These are phyloP conservation scores for Paracyprichromis sp. DNA, from an alignment of 2,113 vertebrate genomes.

Conservation along the genomic window DNA sequence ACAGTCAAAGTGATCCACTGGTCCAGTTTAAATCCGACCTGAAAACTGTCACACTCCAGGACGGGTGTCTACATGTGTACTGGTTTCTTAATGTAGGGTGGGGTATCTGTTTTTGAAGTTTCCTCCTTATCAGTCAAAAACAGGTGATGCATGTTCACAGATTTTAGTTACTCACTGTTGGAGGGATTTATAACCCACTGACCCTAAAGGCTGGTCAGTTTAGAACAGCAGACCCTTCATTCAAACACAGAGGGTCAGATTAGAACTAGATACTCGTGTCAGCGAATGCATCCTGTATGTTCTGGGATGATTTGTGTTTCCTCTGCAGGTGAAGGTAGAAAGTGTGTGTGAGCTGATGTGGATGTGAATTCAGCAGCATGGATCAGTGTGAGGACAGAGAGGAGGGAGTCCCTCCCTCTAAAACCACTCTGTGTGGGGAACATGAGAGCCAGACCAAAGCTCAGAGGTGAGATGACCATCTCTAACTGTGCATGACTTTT, in stretches of 20 bases:
- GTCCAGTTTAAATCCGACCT: not conserved
- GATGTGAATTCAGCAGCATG: not conserved
- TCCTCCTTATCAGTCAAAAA: not conserved
- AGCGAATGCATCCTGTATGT: not conserved
- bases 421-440: not conserved
- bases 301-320: not conserved
- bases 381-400: not conserved
- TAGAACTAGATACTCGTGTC: not conserved
- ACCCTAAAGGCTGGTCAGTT: not conserved
- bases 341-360: not conserved
- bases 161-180: not conserved
- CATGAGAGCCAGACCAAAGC: not conserved
- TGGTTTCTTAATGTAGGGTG: not conserved
- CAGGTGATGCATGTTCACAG: not conserved
- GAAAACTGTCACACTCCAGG: not conserved
- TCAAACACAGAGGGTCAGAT: not conserved
- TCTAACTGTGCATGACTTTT: not conserved
- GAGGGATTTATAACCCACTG: not conserved
- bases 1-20: not conserved
- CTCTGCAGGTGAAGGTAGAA: accelerated
- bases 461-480: not conserved
- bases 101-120: not conserved
- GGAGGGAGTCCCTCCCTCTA: not conserved
- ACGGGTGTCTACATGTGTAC: not conserved
- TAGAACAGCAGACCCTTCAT: not conserved